Conservation (phyloP, 2,888 invertebrate species). For the Thera britannica region DNA sequence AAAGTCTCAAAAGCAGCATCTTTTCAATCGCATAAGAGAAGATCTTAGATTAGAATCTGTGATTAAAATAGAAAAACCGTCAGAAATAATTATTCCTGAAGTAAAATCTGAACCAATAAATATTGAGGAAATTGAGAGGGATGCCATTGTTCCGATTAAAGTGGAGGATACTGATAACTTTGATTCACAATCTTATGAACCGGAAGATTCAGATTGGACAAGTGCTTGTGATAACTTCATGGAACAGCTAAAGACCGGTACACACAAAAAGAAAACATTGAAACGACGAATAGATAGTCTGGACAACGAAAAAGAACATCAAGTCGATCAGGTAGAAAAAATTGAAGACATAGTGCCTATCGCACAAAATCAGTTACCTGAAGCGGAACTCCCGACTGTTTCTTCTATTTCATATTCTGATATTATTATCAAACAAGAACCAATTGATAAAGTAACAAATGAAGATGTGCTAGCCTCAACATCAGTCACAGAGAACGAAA, state of each 20-base stretch:
- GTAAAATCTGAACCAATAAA: slow-evolving; percentile 88
- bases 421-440: slow-evolving; percentile 66
- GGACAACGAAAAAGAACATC: slow-evolving; percentile 53
- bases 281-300: slow-evolving; percentile 76
- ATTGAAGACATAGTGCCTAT: slow-evolving; percentile 30
- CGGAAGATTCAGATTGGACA: slow-evolving; percentile 85
- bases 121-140: slow-evolving; percentile 87
- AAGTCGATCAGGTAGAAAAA: slow-evolving; percentile 38
- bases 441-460: slow-evolving; percentile 60
- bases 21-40: slow-evolving; percentile 79
- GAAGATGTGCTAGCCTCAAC: slow-evolving; percentile 38
- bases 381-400: slow-evolving; percentile 31
- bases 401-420: slow-evolving; percentile 22
- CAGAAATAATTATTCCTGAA: slow-evolving; percentile 81
- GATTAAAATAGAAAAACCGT: slow-evolving; percentile 86
- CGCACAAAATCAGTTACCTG: slow-evolving; percentile 32
- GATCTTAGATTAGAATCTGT: slow-evolving; percentile 81
- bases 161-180: slow-evolving; percentile 61
- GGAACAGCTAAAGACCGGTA: slow-evolving; percentile 88
- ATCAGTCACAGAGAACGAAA: slow-evolving; percentile 47
- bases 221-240: slow-evolving; percentile 91
- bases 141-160: slow-evolving; percentile 77
- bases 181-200: slow-evolving; percentile 43
- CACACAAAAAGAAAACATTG: slow-evolving; percentile 83
- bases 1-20: slow-evolving; percentile 74